phyloP scores from a whole-genome alignment of 2,797 vertebrate genomes.

The Momotus momota region DNA sequence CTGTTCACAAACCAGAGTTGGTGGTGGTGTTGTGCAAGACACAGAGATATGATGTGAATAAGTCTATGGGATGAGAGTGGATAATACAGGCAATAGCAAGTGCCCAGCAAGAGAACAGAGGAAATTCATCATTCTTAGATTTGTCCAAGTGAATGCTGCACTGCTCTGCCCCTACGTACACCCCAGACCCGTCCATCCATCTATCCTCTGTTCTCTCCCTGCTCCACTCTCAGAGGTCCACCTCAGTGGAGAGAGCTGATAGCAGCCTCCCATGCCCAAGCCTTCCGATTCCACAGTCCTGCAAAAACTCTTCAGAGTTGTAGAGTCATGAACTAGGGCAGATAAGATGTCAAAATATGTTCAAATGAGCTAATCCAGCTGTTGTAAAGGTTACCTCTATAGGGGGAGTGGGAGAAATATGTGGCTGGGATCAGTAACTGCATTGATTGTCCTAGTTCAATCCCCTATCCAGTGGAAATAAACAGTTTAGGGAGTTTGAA shows the following conservation, averaged over 20 bases:
- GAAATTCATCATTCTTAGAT: neutral
- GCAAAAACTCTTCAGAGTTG: neutral
- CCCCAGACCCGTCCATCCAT: neutral
- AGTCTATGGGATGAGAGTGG: neutral
- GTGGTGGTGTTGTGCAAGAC: neutral
- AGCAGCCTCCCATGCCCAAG: neutral
- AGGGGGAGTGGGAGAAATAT: rapidly evolving
- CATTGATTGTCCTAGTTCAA: neutral
- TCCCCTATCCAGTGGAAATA: neutral
- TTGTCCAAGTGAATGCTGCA: neutral
- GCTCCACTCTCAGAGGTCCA: neutral
- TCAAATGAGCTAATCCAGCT: neutral
- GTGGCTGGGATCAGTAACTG: neutral
- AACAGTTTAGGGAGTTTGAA: neutral
- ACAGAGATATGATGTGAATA: rapidly evolving
- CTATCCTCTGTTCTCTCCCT: neutral
- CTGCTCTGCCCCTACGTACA: neutral
- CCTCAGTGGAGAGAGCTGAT: neutral
- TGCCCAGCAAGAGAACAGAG: rapidly evolving
- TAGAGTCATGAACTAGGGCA: neutral
- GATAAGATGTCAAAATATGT: neutral
- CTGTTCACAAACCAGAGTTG: neutral
- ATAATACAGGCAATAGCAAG: rapidly evolving
- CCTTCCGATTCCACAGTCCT: neutral
- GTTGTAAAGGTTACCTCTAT: neutral